Evolutionary conservation across 1,140 invertebrate genomes (phyloP).

Genomic region (Glomeris maerens): DNA sequence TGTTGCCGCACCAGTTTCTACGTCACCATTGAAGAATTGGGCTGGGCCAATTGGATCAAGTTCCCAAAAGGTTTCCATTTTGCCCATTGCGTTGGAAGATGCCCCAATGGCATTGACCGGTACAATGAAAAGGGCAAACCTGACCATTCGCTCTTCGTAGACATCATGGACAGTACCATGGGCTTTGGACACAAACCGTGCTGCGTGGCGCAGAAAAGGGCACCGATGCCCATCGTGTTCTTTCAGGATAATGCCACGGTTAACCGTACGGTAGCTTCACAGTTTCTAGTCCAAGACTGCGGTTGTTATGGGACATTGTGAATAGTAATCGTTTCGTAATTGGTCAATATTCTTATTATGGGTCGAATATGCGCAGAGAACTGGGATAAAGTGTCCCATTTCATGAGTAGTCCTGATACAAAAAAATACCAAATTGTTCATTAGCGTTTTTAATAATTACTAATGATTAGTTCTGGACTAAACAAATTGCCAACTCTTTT

Average conservation of each 20-base stretch:
- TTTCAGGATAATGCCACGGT: background rate
- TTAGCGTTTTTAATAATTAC: too few relatives aligned
- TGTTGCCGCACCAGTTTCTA: background rate
- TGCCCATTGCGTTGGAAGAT: background rate
- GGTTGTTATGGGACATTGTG: background rate
- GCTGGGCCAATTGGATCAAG: background rate
- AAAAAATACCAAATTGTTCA: too few relatives aligned
- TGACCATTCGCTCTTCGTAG: background rate
- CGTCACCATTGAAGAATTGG: background rate
- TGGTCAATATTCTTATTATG: too few relatives aligned
- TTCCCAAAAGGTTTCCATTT: slow-evolving; percentile 1
- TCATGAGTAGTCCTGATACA: too few relatives aligned
- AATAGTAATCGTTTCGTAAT: too few relatives aligned
- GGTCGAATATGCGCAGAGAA: too few relatives aligned
- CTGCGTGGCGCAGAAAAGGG: background rate
- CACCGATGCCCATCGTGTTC: background rate
- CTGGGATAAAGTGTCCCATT: too few relatives aligned
- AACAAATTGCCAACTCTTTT: too few relatives aligned
- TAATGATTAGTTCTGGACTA: too few relatives aligned
- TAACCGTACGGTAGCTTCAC: background rate
- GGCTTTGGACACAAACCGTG: background rate
- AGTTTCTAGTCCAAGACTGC: background rate
- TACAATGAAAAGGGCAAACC: background rate
- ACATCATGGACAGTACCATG: background rate
- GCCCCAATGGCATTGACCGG: background rate